Base-by-base conservation (phyloP, 2,113 vertebrate species). In the Merops nubicus region DNA sequence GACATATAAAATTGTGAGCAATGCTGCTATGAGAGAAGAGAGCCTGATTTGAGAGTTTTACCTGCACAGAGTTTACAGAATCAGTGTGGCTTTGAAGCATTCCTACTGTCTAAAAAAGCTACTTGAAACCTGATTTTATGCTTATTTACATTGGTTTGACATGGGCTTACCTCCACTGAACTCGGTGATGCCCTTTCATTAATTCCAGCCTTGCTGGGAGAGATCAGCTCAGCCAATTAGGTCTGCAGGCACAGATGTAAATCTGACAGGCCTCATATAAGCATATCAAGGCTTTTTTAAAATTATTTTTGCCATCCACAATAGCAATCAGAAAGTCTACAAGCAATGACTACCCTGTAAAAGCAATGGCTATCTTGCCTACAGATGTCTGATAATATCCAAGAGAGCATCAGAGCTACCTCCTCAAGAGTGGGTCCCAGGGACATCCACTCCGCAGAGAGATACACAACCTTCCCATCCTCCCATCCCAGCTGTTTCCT, bases 361-460 rank as follows among this genome's bases (percentile, higher is more conserved):
- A 33, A 78, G 40, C 0, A 2, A 76, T 21, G 26, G 38, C 21
- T 69, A 63, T 40, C 16, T 43, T 38, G 34, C 11, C 78, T 74
- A 85, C 48, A 54, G 63, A 47, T 11, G 8, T 33, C 34, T 54
- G 26, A 20, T 31, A 54, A 28, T n/a, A 31, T 2, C 34, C 45
- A 38, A 57, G 11, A 25, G 13, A 75, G 20, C 1, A 1, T 43
- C 51, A 2, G 0, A 0, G 25, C 34, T 79, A 54, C 19, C 11
- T 57, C 33, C 50, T 62, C n/a, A 29, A 45, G n/a, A 81, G 40
- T 0, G 1, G 20, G 31, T 85, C 9, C 2, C n/a, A 48, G 22
- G 21, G 40, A 69, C 29, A 70, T 50, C 20, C 29, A 31, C 15
- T 2, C 54, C 53, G 42, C 25, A 85, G n/a, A 73, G 33, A 53